Base-by-base conservation (phyloP, 2,888 invertebrate species). In the Siphlonurus alternatus region DNA sequence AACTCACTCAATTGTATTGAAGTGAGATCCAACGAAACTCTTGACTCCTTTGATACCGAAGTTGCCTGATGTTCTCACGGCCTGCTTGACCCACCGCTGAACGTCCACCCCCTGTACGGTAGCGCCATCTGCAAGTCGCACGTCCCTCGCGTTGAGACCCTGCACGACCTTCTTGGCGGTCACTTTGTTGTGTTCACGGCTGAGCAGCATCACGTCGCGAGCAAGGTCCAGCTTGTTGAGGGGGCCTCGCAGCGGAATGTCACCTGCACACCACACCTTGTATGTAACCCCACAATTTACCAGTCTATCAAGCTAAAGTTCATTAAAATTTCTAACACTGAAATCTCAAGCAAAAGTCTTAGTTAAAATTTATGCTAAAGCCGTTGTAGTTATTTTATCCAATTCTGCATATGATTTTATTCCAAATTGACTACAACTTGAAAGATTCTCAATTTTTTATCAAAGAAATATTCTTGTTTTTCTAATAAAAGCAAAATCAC, bases 141-240 rank as follows among this genome's bases (percentile, higher is more conserved):
- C 69, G 64, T 76, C 71, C 25, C 73, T 71, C 0, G 77, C 73
- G 20, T 68, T 68, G n/a, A 80, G 71, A 63, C 73, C 72, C 3
- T 71, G 61, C 51, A 80, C 71, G 53, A 61, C 70, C 72, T 80
- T 81, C 1, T 69, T 70, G 2, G 79, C 78, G 1, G 75, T 77
- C 1, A 82, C 71, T 2, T 74, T 69, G 70, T 79, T 80, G 23
- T 68, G 63, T 62, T 70, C 63, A 0, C 66, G 66, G 66, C 79
- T 78, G 61, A 74, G 73, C 59, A 77, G 75, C 67, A 81, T 74
- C 20, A 83, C 73, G 68, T 84, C 83, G 7, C 73, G 74, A 18
- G 73, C 70, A 24, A 83, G 72, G 72, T 80, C 76, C 59, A 80
- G 70, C 66, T 75, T 72, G 69, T 84, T 84, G 20, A 84, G 74